These are phyloP conservation scores for Chymomyza fuscimana DNA, from an alignment of 2,888 invertebrate species.

Conservation along the genomic window DNA sequence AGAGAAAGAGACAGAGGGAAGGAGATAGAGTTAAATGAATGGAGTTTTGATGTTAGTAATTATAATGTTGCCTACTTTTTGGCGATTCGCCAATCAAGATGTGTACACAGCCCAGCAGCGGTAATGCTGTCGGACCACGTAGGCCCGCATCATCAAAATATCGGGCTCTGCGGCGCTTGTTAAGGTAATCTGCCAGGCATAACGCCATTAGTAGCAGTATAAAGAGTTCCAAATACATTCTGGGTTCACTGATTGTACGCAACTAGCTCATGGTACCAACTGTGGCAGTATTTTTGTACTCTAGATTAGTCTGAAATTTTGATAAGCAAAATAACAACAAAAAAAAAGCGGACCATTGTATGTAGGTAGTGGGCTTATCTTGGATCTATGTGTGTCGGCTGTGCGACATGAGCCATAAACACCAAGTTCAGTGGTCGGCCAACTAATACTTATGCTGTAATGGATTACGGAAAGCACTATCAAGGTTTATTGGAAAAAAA, in stretches of 20 bases:
- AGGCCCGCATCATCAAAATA: constrained; percentile 2
- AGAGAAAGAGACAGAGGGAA: not conserved
- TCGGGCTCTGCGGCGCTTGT: not conserved
- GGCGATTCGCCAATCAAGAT: constrained; percentile 22
- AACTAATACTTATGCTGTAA: too few relatives aligned
- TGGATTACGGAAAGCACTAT: too few relatives aligned
- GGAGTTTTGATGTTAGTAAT: too few relatives aligned
- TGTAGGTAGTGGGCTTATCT: not conserved
- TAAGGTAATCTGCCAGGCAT: constrained; percentile 1
- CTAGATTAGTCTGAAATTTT: not conserved
- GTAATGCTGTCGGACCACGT: constrained; percentile 5
- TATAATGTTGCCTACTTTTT: constrained; percentile 29
- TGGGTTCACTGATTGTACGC: not conserved
- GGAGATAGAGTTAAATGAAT: too few relatives aligned
- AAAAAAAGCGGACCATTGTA: not conserved
- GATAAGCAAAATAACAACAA: not conserved
- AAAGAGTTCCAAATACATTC: constrained; percentile 14
- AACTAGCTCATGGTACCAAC: not conserved
- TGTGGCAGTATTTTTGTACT: constrained; percentile 1
- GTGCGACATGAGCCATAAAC: too few relatives aligned
- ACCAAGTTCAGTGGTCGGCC: too few relatives aligned
- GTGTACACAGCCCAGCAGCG: constrained; percentile 31
- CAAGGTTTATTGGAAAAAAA: too few relatives aligned
- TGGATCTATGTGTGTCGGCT: not conserved
- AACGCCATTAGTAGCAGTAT: not conserved